A percentile compares a stretch with the other conserved stretches of the same genome.
phyloP scores from a whole-genome alignment of 2,797 vertebrate genomes.

The Eulemur rubriventer region DNA sequence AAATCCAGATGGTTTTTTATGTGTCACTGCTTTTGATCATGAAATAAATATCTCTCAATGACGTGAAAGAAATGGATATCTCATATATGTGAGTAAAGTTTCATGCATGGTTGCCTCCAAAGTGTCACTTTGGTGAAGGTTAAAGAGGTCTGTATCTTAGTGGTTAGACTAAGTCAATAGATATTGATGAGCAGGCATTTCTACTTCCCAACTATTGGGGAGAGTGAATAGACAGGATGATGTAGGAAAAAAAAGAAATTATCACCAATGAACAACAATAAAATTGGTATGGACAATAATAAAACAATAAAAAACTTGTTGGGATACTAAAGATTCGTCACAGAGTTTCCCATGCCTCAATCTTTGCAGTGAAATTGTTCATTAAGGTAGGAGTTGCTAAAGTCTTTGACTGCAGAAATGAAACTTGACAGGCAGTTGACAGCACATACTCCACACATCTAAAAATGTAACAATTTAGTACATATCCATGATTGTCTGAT shows the following conservation, averaged over 20 bases:
- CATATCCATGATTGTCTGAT: conserved; percentile 2
- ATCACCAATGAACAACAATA: neutral
- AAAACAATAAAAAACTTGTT: neutral
- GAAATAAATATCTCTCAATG: conserved; percentile 50
- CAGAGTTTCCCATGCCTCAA: neutral
- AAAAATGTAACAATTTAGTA: conserved; percentile 10
- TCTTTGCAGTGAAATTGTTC: neutral
- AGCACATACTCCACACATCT: neutral
- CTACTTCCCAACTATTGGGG: neutral
- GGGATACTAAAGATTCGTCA: neutral
- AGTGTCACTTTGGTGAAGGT: conserved; percentile 9
- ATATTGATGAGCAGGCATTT: neutral
- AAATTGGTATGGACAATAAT: neutral
- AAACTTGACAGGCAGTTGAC: conserved; percentile 25
- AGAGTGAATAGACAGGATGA: neutral
- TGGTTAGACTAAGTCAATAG: neutral
- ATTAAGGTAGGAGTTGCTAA: neutral
- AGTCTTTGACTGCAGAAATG: conserved; percentile 23
- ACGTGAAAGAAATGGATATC: conserved; percentile 32
- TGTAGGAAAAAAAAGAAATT: neutral
- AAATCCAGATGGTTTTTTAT: conserved; percentile 48
- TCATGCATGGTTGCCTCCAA: neutral
- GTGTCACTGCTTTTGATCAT: conserved; percentile 44
- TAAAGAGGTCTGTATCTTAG: neutral
- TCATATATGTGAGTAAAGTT: neutral